Evolutionary conservation across 2,888 invertebrate genomes (phyloP), one percentile per base, ranked within the genome.

Genomic region (Synergus itoensis): DNA sequence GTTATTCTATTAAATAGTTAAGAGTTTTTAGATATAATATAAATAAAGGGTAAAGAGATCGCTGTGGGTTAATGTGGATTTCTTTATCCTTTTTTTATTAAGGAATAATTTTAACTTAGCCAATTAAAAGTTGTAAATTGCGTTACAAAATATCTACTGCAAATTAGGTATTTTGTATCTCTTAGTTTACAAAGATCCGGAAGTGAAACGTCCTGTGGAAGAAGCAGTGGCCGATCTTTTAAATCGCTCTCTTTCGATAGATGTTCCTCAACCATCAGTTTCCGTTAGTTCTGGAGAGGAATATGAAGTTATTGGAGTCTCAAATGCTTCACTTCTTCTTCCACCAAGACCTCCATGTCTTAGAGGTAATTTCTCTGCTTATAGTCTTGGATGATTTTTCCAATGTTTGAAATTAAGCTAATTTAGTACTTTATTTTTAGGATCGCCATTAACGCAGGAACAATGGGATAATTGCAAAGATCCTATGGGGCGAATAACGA

Each of bases 391-490:
- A 62, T n/a, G 5, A 36, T 36, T 36, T 18, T 41, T 81, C 12
- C 18, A 53, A 69, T 48, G 60, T 28, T 45, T 45, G 53, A 0
- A 21, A 21, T 45, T 40, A 40, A 73, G n/a, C 43, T 67, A 67
- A 45, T 40, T 62, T 78, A 28, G 5, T 7, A 36, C 7, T 21
- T 77, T 93, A 21, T 75, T 14, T 85, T 79, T 96, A 92, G 96
- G 96, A 12, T 92, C 93, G 16, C 96, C 98, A 0, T 92, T 99
- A 12, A 95, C 95, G 0, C 93, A 94, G 80, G 95, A 96, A 82
- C 96, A 97, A 88, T 99, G 99, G 99, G 93, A 95, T 11, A 95
- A 95, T 77, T 95, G 96, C 86, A 95, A 96, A 90, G 96, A 97
- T 89, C 92, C 95, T 2, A 96, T 97, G 82, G 99, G 99, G 0